Conservation (phyloP, 1,140 invertebrate genomes). For the Leguminivora glycinivorella region DNA sequence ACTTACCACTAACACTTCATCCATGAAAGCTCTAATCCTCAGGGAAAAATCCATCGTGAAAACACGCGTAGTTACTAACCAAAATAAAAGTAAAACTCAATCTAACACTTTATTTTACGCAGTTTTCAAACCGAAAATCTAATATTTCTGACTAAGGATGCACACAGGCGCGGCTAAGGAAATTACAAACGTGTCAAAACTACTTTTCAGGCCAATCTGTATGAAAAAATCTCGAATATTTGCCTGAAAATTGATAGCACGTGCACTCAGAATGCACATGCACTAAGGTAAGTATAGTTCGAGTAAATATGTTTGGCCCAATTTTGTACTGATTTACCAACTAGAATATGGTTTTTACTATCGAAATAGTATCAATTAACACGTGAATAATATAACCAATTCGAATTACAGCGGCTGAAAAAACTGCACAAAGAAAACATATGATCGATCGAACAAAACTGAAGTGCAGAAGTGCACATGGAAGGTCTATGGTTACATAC, state of each 20-base stretch:
- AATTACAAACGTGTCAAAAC: conserved; percentile 34
- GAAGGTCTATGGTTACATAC: conserved; percentile 64
- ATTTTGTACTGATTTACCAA: background rate
- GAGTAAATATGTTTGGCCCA: background rate
- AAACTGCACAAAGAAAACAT: conserved; percentile 79
- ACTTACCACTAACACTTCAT: conserved; percentile 69
- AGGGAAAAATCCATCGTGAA: conserved; percentile 38
- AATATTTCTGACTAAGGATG: conserved; percentile 19
- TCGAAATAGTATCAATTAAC: conserved; percentile 30
- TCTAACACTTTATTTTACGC: conserved; percentile 46
- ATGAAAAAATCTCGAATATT: conserved; percentile 58
- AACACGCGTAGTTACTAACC: conserved; percentile 60
- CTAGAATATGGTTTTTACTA: background rate
- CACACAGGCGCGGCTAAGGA: background rate
- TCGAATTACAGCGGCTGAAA: conserved; percentile 76
- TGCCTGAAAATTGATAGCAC: conserved; percentile 73
- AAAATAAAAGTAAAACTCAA: conserved; percentile 57
- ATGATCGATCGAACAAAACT: conserved; percentile 76
- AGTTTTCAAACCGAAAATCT: conserved; percentile 35
- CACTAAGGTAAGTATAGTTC: conserved; percentile 44
- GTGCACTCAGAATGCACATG: conserved; percentile 71
- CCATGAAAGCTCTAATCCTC: conserved; percentile 44
- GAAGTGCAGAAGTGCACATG: conserved; percentile 78
- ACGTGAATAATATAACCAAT: conserved; percentile 57
- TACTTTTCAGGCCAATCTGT: conserved; percentile 39